Evolutionary conservation across 2,797 vertebrate species (phyloP).

Genomic region (Scyliorhinus canicula): DNA sequence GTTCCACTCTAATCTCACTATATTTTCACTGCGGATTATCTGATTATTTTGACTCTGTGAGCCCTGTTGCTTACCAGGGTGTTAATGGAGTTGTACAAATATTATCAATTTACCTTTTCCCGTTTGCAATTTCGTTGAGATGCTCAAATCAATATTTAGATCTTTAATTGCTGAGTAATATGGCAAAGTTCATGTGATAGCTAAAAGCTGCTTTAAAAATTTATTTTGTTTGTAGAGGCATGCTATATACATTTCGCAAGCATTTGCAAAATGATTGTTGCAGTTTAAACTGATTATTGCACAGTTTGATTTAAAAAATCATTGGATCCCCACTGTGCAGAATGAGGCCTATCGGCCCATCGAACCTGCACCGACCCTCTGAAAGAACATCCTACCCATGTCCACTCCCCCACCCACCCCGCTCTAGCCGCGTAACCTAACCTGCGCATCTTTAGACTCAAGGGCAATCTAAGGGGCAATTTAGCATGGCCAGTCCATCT

Average conservation of each 20-base stretch:
- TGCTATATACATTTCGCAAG: neutral
- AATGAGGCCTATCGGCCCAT: too few relatives aligned
- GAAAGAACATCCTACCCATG: too few relatives aligned
- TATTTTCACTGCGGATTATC: slow-evolving; percentile 32
- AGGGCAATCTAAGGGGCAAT: too few relatives aligned
- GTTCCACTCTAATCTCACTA: slow-evolving; percentile 31
- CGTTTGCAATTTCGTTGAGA: slow-evolving; percentile 7
- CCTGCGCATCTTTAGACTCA: too few relatives aligned
- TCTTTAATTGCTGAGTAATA: neutral
- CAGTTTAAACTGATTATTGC: neutral
- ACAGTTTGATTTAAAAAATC: too few relatives aligned
- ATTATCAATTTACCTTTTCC: slow-evolving; percentile 29
- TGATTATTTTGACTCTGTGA: slow-evolving; percentile 25
- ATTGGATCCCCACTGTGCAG: too few relatives aligned
- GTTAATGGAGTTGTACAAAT: slow-evolving; percentile 28
- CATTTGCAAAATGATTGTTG: neutral
- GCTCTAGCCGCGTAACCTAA: too few relatives aligned
- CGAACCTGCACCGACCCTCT: too few relatives aligned
- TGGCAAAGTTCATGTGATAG: neutral
- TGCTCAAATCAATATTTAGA: slow-evolving; percentile 12
- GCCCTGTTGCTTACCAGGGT: neutral
- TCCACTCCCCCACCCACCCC: too few relatives aligned
- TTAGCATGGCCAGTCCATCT: too few relatives aligned
- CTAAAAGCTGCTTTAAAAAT: neutral
- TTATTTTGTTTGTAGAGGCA: neutral